phyloP scores from a whole-genome alignment of 2,888 invertebrate genomes.

The Torymus texanus region DNA sequence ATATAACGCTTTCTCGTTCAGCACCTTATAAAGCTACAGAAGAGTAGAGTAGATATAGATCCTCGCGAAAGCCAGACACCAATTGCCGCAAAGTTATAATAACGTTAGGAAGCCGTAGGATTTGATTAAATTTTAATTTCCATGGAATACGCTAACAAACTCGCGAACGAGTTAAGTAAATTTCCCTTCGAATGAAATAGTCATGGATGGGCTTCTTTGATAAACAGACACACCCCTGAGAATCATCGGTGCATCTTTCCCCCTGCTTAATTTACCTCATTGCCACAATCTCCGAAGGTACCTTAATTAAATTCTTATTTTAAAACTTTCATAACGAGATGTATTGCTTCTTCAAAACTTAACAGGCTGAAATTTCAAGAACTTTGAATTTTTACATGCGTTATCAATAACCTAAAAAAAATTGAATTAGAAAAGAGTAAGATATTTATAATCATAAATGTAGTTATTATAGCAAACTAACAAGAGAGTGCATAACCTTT shows the following conservation, averaged over 20 bases:
- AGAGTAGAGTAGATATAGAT: conserved; percentile 26
- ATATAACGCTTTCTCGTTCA: too few species aligned
- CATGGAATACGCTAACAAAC: conserved; percentile 55
- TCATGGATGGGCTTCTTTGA: conserved; percentile 58
- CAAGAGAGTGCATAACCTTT: too few species aligned
- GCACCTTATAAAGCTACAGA: not conserved
- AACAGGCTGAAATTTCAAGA: not conserved
- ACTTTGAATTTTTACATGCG: not conserved
- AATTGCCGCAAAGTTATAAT: conserved; percentile 52
- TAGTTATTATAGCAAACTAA: too few species aligned
- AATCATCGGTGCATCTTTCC: conserved; percentile 56
- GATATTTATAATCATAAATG: too few species aligned
- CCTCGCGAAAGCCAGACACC: conserved; percentile 23
- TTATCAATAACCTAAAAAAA: too few species aligned
- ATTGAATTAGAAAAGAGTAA: too few species aligned
- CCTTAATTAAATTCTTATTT: conserved; percentile 41
- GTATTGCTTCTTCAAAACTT: conserved; percentile 6
- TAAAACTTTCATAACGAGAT: conserved; percentile 20
- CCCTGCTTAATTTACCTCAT: conserved; percentile 42
- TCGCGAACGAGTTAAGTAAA: conserved; percentile 65
- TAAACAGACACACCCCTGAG: conserved; percentile 64
- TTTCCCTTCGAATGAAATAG: conserved; percentile 60
- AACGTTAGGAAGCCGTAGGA: conserved; percentile 58
- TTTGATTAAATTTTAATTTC: conserved; percentile 69
- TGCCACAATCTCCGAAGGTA: conserved; percentile 8